Conservation (phyloP, 1,140 invertebrate genomes). For the Pseudomyrmex concolor region DNA sequence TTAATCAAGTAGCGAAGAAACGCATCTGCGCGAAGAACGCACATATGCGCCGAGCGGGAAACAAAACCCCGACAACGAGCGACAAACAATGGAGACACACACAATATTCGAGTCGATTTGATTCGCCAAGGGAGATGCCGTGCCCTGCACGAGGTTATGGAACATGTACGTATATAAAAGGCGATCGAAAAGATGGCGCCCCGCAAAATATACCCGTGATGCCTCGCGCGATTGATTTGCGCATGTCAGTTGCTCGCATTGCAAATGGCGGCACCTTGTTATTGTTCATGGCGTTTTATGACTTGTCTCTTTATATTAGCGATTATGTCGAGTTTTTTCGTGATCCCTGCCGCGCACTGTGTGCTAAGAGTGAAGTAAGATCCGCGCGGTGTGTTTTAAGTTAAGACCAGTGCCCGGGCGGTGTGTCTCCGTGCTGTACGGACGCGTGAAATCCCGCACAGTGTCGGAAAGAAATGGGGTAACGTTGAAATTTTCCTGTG, state of each 20-base stretch:
- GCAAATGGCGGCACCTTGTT: slow-evolving; percentile 92
- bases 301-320: slow-evolving; percentile 87
- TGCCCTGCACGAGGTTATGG: slow-evolving; percentile 52
- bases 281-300: slow-evolving; percentile 90
- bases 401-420: slow-evolving; percentile 75
- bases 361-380: slow-evolving; percentile 79
- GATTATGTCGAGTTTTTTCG: slow-evolving; percentile 86
- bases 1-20: no score
- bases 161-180: slow-evolving; percentile 66
- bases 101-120: slow-evolving; percentile 42
- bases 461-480: slow-evolving; percentile 83
- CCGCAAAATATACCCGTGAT: slow-evolving; percentile 77
- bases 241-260: slow-evolving; percentile 89
- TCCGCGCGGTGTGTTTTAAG: slow-evolving; percentile 74
- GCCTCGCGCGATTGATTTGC: slow-evolving; percentile 86
- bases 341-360: slow-evolving; percentile 77
- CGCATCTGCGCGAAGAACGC: no score
- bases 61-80: no score
- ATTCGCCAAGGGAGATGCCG: no score
- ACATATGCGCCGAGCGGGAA: no score
- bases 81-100: slow-evolving; percentile 44
- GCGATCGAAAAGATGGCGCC: slow-evolving; percentile 79
- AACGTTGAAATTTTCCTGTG: slow-evolving; percentile 81
- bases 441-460: slow-evolving; percentile 79
- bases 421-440: slow-evolving; percentile 76